Evolutionary conservation across 2,113 vertebrate species (phyloP), one percentile per base, ranked within the genome.

Genomic region (Mesembrinibis cayennensis): DNA sequence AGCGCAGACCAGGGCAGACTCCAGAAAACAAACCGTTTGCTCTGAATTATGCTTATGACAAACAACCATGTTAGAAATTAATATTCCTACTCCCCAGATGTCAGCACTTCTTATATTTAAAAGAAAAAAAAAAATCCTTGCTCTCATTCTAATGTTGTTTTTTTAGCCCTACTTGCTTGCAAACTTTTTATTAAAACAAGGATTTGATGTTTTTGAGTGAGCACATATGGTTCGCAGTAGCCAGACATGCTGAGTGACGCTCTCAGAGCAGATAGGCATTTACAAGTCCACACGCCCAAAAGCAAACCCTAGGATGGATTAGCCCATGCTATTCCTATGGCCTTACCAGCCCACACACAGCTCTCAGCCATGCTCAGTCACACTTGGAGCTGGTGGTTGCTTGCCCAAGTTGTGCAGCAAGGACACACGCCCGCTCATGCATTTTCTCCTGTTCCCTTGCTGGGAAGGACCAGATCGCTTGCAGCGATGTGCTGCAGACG

Each of bases 401-500:
- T 67, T 59, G 47, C 32, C 71, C 42, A 16, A 40, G 66, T 30
- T 53, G 52, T 27, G 52, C 76, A 45, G 71, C 25, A 23, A 83
- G 63, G 44, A 58, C 30, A 27, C 5, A 6, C 36, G 14, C 19
- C 55, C 40, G 59, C 61, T 88, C 20, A 1, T 10, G 30, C 3
- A 9, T 25, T 50, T 89, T 27, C 34, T 49, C 2, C 10, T 2
- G 0, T 23, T 45, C 16, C 62, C 17, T 20, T 11, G 34, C 49
- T 42, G 53, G 47, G 44, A 65, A 83, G 77, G 32, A 77, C n/a
- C 22, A 17, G 56, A 13, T 52, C 20, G 19, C 32, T 29, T 4
- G 16, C 2, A 2, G 26, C 2, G 2, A 50, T 4, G 13, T 25
- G 23, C 49, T 16, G 76, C 1, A 7, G 40, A 25, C 4, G 1